These are phyloP conservation scores for Zoanthus sansibaricus DNA, from an alignment of 92 coral and sea anemone species.

Conservation along the genomic window DNA sequence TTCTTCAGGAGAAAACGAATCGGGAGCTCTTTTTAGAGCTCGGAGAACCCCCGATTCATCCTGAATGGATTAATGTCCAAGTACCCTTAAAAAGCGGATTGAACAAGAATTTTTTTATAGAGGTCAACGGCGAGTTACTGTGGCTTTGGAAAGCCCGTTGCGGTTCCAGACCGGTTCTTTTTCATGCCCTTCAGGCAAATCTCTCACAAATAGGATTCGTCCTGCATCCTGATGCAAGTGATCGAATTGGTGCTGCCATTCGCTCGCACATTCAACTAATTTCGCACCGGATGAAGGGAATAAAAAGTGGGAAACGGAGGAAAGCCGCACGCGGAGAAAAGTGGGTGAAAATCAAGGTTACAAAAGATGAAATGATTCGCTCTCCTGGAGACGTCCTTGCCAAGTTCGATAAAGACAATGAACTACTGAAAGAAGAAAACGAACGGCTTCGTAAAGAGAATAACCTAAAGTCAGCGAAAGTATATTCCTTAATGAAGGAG, in stretches of 20 bases:
- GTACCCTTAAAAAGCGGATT: slow-evolving; percentile 1
- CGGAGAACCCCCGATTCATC: too few relatives aligned
- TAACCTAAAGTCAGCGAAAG: neutral
- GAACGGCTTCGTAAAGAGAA: slow-evolving; percentile 14
- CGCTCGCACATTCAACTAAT: neutral
- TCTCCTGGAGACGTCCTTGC: slow-evolving; percentile 27
- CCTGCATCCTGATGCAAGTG: slow-evolving; percentile 6
- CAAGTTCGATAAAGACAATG: neutral
- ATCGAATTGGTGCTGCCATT: neutral
- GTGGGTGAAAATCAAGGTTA: neutral
- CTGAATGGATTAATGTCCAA: neutral
- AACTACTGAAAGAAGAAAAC: neutral
- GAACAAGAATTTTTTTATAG: neutral
- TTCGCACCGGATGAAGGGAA: neutral
- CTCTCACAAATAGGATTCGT: neutral
- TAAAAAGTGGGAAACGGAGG: slow-evolving; percentile 6
- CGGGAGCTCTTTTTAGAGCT: too few relatives aligned
- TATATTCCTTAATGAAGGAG: slow-evolving; percentile 5
- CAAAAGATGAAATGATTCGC: neutral
- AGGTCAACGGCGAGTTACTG: slow-evolving; percentile 12
- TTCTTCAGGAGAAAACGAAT: too few relatives aligned
- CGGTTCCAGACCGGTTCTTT: neutral
- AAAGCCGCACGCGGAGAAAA: slow-evolving; percentile 11
- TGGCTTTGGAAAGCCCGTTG: slow-evolving; percentile 18
- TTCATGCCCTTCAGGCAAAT: neutral